These are phyloP conservation scores for Cloeon dipterum DNA, from an alignment of 2,888 invertebrate species.

Conservation along the genomic window DNA sequence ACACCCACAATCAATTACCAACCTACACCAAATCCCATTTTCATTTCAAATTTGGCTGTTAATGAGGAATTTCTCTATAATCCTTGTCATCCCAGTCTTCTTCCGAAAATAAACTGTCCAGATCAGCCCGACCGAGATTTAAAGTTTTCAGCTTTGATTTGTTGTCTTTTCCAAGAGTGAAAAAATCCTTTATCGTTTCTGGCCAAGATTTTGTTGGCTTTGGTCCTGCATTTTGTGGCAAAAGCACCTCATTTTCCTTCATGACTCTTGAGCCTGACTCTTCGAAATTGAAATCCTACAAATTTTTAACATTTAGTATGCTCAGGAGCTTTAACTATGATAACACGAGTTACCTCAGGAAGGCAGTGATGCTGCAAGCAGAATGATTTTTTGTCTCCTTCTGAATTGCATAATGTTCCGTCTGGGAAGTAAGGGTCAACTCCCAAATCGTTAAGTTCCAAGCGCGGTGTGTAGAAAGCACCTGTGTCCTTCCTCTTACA, in stretches of 20 bases:
- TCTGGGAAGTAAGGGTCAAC: constrained; percentile 54
- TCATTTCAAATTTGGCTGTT: too few relatives aligned
- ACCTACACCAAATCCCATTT: too few relatives aligned
- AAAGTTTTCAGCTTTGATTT: constrained; percentile 32
- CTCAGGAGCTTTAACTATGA: not conserved
- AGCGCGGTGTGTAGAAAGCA: constrained; percentile 48
- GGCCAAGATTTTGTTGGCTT: constrained; percentile 19
- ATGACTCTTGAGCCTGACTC: constrained; percentile 31
- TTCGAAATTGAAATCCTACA: constrained; percentile 7
- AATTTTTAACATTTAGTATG: not conserved
- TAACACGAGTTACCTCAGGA: constrained; percentile 28
- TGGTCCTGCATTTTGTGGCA: constrained; percentile 39
- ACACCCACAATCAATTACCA: too few relatives aligned
- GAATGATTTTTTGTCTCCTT: constrained; percentile 37
- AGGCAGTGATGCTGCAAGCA: constrained; percentile 53
- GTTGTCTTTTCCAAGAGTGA: constrained; percentile 33
- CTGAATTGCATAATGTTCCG: constrained; percentile 57
- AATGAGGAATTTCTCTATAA: constrained; percentile 3
- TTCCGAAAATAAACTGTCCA: not conserved
- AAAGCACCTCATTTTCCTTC: constrained; percentile 32
- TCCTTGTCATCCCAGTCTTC: constrained; percentile 5
- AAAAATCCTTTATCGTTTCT: constrained; percentile 29
- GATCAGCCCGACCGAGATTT: not conserved
- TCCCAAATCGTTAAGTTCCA: constrained; percentile 50
- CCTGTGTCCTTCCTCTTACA: constrained; percentile 35